Evolutionary conservation across 1,140 invertebrate species (phyloP).

Genomic region (Mizuhopecten yessoensis): DNA sequence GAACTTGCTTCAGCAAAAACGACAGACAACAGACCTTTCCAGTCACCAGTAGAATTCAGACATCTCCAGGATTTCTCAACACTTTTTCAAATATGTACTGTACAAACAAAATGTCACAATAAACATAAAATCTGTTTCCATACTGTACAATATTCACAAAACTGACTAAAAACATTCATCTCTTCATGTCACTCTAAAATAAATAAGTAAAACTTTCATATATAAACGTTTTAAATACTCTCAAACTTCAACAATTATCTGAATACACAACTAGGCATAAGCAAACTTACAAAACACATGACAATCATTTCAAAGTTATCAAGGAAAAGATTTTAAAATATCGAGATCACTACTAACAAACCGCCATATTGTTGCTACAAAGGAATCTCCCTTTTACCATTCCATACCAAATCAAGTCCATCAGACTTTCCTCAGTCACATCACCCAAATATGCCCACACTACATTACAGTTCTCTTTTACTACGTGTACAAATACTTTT

Average conservation of each 20-base stretch:
- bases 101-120: neutral
- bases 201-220: slow-evolving; percentile 36
- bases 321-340: neutral
- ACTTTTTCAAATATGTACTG: neutral
- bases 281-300: neutral
- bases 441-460: too few relatives aligned
- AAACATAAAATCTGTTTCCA: neutral
- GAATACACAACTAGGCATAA: slow-evolving; percentile 1
- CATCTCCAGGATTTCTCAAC: slow-evolving; percentile 16
- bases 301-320: neutral
- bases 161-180: neutral
- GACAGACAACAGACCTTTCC: neutral
- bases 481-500: too few relatives aligned
- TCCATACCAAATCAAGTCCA: neutral
- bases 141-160: neutral
- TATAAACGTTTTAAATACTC: slow-evolving; percentile 12
- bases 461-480: too few relatives aligned
- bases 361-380: neutral
- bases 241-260: slow-evolving; percentile 19
- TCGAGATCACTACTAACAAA: slow-evolving; percentile 5
- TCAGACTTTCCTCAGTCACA: neutral
- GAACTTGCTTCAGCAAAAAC: neutral
- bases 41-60: neutral
- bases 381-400: neutral
- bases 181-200: neutral